A percentile compares a stretch with the other conserved stretches of the same genome.
Evolutionary conservation across 1,140 invertebrate species (phyloP).

Genomic region (Neomicropteryx cornuta): DNA sequence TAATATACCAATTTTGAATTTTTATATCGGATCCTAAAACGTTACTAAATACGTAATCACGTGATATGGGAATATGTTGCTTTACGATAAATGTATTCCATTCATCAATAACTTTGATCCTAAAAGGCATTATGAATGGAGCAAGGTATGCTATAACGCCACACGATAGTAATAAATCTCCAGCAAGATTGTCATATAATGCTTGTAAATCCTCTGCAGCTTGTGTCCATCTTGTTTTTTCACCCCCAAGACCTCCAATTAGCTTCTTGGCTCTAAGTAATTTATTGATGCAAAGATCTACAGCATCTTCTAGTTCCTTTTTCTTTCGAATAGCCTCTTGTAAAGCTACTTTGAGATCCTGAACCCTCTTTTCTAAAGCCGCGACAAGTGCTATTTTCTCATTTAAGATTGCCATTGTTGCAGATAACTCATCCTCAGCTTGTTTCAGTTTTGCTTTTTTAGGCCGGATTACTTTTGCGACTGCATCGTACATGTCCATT

Average conservation of each 20-base stretch:
- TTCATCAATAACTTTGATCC: slow-evolving; percentile 42
- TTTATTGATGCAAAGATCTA: slow-evolving; percentile 72
- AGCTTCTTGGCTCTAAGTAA: slow-evolving; percentile 67
- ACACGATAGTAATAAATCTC: slow-evolving; percentile 70
- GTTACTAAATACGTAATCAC: slow-evolving; percentile 51
- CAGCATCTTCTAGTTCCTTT: slow-evolving; percentile 66
- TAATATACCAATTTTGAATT: slow-evolving; percentile 71
- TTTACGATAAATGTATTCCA: slow-evolving; percentile 53
- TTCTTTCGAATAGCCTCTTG: slow-evolving; percentile 46
- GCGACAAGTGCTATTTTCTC: slow-evolving; percentile 56
- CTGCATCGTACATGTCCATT: slow-evolving; percentile 76
- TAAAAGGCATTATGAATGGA: slow-evolving; percentile 54
- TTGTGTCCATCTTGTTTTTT: slow-evolving; percentile 65
- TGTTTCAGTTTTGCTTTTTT: slow-evolving; percentile 60
- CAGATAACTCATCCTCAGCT: slow-evolving; percentile 55
- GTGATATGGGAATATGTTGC: slow-evolving; percentile 57
- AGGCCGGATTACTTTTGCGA: slow-evolving; percentile 67
- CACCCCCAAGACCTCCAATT: slow-evolving; percentile 67
- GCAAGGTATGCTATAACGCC: slow-evolving; percentile 74
- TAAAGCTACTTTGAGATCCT: slow-evolving; percentile 49
- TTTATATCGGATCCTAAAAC: slow-evolving; percentile 67
- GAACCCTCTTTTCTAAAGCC: slow-evolving; percentile 58
- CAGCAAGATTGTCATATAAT: slow-evolving; percentile 61
- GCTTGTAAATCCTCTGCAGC: slow-evolving; percentile 57
- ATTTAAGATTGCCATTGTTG: slow-evolving; percentile 58